Conservation (phyloP, 2,888 invertebrate genomes). For the Agonopterix subpropinquella region DNA sequence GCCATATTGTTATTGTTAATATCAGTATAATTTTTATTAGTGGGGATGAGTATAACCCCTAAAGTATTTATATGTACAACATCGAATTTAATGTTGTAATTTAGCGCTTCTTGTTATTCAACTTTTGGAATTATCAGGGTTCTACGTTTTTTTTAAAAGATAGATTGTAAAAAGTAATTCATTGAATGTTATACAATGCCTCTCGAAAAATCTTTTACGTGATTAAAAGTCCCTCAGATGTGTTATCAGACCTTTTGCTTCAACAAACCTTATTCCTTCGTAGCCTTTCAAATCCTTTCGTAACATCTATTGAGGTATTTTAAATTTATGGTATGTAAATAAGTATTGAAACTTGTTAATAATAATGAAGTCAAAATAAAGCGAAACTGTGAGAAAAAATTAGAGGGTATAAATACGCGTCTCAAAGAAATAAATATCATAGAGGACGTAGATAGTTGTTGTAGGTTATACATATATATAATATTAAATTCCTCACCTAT, state of each 20-base stretch:
- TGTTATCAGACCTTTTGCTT: constrained; percentile 33
- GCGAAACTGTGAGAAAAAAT: constrained; percentile 72
- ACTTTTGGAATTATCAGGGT: constrained; percentile 73
- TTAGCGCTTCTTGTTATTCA: constrained; percentile 62
- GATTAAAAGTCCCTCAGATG: constrained; percentile 22
- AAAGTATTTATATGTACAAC: constrained; percentile 53
- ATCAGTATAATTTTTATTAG: constrained; percentile 33
- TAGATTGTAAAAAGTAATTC: constrained; percentile 42
- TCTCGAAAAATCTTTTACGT: constrained; percentile 24
- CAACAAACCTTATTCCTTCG: constrained; percentile 44
- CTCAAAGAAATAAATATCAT: constrained; percentile 64
- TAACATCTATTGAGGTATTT: constrained; percentile 39
- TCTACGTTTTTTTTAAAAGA: constrained; percentile 59
- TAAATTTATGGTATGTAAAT: constrained; percentile 48
- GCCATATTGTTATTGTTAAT: background rate
- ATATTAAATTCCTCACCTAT: constrained; percentile 1
- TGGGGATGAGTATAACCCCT: constrained; percentile 35
- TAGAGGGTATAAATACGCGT: constrained; percentile 63
- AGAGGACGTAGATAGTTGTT: constrained; percentile 65
- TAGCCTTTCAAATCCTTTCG: constrained; percentile 31
- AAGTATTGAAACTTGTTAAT: constrained; percentile 63
- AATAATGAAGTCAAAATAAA: constrained; percentile 72
- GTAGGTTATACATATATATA: constrained; percentile 45
- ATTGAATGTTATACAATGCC: constrained; percentile 33
- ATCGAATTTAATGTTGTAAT: constrained; percentile 71